Evolutionary conservation across 53 echinoderm and acorn worm genomes (phyloP), one percentile per base, ranked within the genome.

Genomic region (Henricia sp.): DNA sequence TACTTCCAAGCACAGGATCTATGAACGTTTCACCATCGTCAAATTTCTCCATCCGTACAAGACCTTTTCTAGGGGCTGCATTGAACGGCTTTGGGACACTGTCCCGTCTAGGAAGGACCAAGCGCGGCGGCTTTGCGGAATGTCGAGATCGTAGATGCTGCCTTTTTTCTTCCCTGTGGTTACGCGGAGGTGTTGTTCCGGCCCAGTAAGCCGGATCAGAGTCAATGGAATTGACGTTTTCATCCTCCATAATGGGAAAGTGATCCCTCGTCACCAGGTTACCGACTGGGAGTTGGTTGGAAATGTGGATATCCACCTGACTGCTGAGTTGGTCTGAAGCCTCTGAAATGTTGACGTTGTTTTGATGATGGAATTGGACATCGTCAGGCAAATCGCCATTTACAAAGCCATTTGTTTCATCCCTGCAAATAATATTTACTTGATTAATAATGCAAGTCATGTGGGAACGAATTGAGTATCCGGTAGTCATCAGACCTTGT

Each of bases 181-280:
- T 89, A 19, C 83, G 25, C 6, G 89, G 89, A 0, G 89, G 89
- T 1, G 89, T 89, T n/a, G 89, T 89, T 3, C 86, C 86, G 0
- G 37, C 67, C 38, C 76, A 52, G 27, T 30, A 70, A 1, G 34
- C 75, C n/a, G 76, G 52, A 32, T 86, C 86, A 42, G 42, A 54
- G 19, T 85, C 85, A 50, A 74, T 44, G 6, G 72, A 85, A 25
- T 21, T 65, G 51, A 72, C 24, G 36, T 72, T 63, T 27, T 86
- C 86, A 40, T 86, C 86, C 19, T 86, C 76, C 38, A 35, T 62
- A n/a, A 80, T 80, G 17, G 62, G 19, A 9, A 34, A 21, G 64
- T 80, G 46, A 1, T 50, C 80, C 41, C 65, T 50, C 1, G 33
- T 32, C n/a, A 64, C 37, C n/a, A n/a, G n/a, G n/a, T n/a, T n/a